Evolutionary conservation across 2,888 invertebrate genomes (phyloP), one percentile per base, ranked within the genome.

Genomic region (Noctuana brunneofusca): DNA sequence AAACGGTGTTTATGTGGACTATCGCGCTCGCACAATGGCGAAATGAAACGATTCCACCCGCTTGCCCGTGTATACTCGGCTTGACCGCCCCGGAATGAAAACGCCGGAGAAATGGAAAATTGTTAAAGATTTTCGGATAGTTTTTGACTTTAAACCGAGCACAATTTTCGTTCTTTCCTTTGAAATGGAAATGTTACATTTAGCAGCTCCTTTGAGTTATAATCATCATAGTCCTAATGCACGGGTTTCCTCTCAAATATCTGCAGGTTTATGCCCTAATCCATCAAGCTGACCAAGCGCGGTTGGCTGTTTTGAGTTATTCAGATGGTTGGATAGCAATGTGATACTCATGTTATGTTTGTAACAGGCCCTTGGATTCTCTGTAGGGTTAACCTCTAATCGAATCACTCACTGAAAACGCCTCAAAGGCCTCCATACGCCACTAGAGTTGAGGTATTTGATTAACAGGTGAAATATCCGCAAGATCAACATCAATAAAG

Each of bases 1-100:
- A 52, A 59, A 59, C 59, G 24, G 53, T 59, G 59, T 59, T 59
- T 59, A 58, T 59, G 30, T 43, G 59, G 38, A 38, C 38, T 38
- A 38, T 32, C 59, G 59, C 43, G 50, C 41, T 49, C 58, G 43
- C 30, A 58, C 52, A 59, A 59, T 52, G 35, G 38, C 50, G 50
- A 16, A 58, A 50, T 50, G 58, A 58, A 58, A 58, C 58, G 58
- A 14, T 49, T 24, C 50, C 38, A 50, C 24, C 49, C 24, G 58
- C 24, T 48, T 32, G 20, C 32, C 11, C 35, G n/a, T 35, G 35
- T 35, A 35, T 35, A n/a, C 35, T 8, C 35, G 32, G 52, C 52
- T 32, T 35, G 18, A 52, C 18, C 12, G 49, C 16, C 30, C 1
- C 12, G 8, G 32, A 52, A 52, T 52, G 32, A 35, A 35, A 35